A percentile compares a stretch with the other conserved stretches of the same genome.
Evolutionary conservation across 2,797 vertebrate genomes (phyloP).

Genomic region (Sebastes nivosus): DNA sequence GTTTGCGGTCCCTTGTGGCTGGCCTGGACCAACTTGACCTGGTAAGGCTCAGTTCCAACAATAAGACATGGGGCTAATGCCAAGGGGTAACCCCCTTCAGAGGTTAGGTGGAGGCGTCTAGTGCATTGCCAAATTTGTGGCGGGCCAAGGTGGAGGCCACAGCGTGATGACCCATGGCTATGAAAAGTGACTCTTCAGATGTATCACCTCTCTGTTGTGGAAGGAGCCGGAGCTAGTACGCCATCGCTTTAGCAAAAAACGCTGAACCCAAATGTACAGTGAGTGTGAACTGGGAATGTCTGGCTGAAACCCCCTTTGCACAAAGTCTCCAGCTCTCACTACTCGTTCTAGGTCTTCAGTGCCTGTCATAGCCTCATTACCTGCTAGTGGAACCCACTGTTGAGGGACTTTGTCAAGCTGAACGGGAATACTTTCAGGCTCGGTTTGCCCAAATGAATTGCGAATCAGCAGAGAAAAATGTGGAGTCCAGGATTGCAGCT

Average conservation of each 20-base stretch:
- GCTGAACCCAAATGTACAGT: background rate
- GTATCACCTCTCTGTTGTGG: background rate
- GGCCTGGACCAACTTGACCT: background rate
- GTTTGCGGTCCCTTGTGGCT: conserved; percentile 2
- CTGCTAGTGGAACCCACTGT: background rate
- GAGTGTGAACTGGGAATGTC: background rate
- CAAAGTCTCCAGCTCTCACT: background rate
- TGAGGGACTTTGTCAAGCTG: background rate
- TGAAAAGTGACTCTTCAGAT: background rate
- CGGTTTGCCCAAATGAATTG: background rate
- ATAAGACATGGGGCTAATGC: background rate
- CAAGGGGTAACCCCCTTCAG: background rate
- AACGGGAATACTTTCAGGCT: background rate
- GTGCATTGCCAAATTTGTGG: background rate
- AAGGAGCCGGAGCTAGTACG: background rate
- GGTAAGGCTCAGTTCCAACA: background rate
- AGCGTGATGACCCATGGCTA: background rate
- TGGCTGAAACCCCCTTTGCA: background rate
- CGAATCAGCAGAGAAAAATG: conserved; percentile 1
- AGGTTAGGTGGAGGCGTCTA: background rate
- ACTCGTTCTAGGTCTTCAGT: background rate
- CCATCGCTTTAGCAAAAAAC: background rate
- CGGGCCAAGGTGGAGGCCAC: background rate
- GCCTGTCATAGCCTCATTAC: background rate
- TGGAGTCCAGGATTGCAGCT: background rate